Base-by-base conservation (phyloP, 2,113 vertebrate species). In the Mesembrinibis cayennensis region DNA sequence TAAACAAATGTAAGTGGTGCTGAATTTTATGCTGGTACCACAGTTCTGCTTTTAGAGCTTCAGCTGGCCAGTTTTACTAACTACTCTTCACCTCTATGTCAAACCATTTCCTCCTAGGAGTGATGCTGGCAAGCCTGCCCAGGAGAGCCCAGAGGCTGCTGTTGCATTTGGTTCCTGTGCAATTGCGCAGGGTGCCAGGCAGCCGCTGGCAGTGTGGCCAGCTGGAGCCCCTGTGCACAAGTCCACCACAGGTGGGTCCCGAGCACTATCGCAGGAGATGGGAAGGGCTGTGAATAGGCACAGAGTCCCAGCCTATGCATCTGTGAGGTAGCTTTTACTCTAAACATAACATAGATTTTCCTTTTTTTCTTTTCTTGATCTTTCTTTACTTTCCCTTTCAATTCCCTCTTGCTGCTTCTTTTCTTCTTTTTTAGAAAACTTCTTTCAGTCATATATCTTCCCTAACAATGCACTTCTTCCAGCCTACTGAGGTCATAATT, bases 191-290 rank as follows among this genome's bases (percentile, higher is more conserved):
- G 32, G 16, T 9, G 5, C 32, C 14, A 16, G 32, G 16, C 17
- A 92, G 30, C 30, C 0, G 0, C 62, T 22, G 44, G 29, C 53
- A 47, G 32, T 0, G 0, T 9, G 34, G 26, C 6, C 29, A 79
- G 25, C 36, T 81, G 44, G 8, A 92, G 29, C 10, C 10, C 9
- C 40, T 65, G 26, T 0, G 0, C 18, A 10, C 9, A n/a, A 45
- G 10, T 16, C 8, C 16, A n/a, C 4, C 9, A 12, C 44, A n/a
- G 9, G 6, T 1, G 1, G 13, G 15, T 74, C 42, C 30, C 25
- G 12, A 14, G 18, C 5, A 4, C 5, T 23, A 15, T 18, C 9
- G 8, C 21, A 40, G 30, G 32, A 61, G 38, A 9, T 69, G 34
- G 5, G 11, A 59, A 90, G 27, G 18, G 7, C 27, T 78, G 9